Evolutionary conservation across 2,888 invertebrate genomes (phyloP).

Genomic region (Hirudinaria manillensis): DNA sequence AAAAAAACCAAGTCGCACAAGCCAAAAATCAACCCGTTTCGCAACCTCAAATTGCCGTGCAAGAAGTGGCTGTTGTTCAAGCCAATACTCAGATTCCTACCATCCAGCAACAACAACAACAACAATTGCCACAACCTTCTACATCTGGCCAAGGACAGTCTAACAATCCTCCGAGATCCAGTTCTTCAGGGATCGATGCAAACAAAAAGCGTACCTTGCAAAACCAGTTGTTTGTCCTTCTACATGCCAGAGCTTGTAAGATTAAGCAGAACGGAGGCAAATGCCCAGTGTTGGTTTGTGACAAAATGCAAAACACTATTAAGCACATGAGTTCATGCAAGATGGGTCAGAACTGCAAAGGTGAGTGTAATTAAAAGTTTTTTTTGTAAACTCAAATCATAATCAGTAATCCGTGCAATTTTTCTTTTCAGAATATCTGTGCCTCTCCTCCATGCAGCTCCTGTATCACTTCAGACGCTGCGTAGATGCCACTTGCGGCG

Average conservation of each 20-base stretch:
- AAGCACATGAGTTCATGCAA: slow-evolving; percentile 6
- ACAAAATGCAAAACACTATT: neutral
- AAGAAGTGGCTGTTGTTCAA: neutral
- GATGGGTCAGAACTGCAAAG: neutral
- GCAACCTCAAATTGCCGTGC: slow-evolving; percentile 1
- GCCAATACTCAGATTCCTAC: slow-evolving; percentile 16
- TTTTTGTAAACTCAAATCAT: neutral
- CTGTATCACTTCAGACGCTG: neutral
- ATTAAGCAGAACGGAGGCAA: neutral
- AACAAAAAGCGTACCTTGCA: neutral
- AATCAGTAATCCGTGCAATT: neutral
- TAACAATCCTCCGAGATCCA: neutral
- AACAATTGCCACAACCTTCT: slow-evolving; percentile 5
- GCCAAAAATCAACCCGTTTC: neutral
- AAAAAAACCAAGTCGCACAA: slow-evolving; percentile 9
- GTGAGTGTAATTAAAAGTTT: neutral
- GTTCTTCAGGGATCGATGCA: neutral
- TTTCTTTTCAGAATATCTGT: neutral
- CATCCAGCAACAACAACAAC: slow-evolving; percentile 14
- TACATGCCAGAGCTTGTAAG: slow-evolving; percentile 14
- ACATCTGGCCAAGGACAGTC: neutral
- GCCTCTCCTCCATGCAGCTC: neutral
- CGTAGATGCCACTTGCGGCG: neutral
- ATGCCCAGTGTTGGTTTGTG: neutral
- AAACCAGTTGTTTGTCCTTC: slow-evolving; percentile 10